These are phyloP conservation scores for Drosophila saltans DNA, from an alignment of 1,140 invertebrate genomes.

Conservation along the genomic window DNA sequence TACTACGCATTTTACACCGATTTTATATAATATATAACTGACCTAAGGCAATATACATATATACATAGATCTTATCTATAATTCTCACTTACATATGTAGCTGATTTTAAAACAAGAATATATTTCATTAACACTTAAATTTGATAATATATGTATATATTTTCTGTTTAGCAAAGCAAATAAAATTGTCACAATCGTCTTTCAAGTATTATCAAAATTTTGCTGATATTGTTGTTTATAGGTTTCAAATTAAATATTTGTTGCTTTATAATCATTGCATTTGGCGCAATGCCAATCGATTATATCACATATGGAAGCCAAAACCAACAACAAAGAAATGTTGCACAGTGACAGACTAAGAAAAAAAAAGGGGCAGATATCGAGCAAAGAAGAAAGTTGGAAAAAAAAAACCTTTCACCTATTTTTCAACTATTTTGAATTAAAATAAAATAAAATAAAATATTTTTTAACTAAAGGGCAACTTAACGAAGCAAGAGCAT, in stretches of 20 bases:
- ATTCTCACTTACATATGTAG: no score
- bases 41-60: background rate
- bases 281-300: slow-evolving; percentile 5
- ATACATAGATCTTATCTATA: no score
- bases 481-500: no score
- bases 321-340: background rate
- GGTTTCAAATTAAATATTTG: background rate
- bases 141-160: background rate
- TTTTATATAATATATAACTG: background rate
- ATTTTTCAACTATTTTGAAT: no score
- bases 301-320: slow-evolving; percentile 6
- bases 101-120: no score
- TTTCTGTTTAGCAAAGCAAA: no score
- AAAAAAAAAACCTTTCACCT: no score
- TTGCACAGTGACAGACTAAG: background rate
- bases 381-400: no score
- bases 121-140: background rate
- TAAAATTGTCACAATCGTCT: no score
- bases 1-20: background rate
- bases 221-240: slow-evolving; percentile 1
- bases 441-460: no score
- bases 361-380: background rate
- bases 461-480: no score
- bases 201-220: no score
- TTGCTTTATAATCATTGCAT: background rate